Evolutionary conservation across 2,888 invertebrate species (phyloP), one percentile per base, ranked within the genome.

Genomic region (Eupelmus urozonus): DNA sequence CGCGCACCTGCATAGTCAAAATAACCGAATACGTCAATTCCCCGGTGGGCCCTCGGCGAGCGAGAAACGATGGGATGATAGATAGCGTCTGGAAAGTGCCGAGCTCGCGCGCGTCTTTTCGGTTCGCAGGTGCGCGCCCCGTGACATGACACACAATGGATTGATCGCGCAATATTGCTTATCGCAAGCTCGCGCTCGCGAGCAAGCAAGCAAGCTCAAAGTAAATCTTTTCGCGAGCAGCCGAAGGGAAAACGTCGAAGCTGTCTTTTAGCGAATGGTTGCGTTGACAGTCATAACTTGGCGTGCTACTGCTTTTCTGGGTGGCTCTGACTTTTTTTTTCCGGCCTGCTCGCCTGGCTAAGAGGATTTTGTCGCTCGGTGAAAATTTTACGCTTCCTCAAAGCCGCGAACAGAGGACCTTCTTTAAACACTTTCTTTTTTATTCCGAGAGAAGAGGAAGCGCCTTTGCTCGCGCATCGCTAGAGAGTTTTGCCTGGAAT

Each of bases 141-240:
- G 11, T 40, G 69, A 57, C 73, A 29, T 42, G 69, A 70, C 74
- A 34, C 59, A 66, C 66, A 71, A 71, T 75, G 23, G 79, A 79
- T 79, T 75, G 71, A 75, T 79, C 74, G 69, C 4, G 53, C 63
- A 51, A 70, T 78, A 74, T 78, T 70, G 65, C 74, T 67, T 60
- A 72, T 77, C 65, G 42, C n/a, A n/a, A n/a, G n/a, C n/a, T 20
- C 34, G 11, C 4, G 57, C 27, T 20, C n/a, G n/a, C n/a, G n/a
- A n/a, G n/a, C n/a, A n/a, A n/a, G n/a, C n/a, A n/a, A n/a, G n/a
- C n/a, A n/a, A n/a, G n/a, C n/a, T 70, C 29, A 57, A 69, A 76
- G 70, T 60, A 72, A 77, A 72, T 77, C 60, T 71, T n/a, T 60
- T 40, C 40, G 59, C 29, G 16, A 16, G 53, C 1, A n/a, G 11